phyloP scores from a whole-genome alignment of 2,113 vertebrate species.

The Galeopterus variegatus region DNA sequence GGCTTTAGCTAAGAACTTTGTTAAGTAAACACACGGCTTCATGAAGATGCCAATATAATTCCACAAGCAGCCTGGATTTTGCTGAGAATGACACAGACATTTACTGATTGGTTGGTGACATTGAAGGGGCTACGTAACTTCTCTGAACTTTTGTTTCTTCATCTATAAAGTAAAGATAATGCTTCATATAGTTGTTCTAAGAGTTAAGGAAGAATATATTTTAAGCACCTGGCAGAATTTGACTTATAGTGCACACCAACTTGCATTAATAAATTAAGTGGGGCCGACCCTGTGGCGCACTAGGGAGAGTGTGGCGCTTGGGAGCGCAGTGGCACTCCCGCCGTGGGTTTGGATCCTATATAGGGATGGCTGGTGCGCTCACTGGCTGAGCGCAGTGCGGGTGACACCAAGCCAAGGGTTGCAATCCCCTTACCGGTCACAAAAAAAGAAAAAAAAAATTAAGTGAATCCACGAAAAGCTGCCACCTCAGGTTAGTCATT shows the following conservation, averaged over 20 bases:
- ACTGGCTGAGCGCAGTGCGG: no score
- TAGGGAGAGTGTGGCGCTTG: no score
- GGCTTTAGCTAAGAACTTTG: neutral
- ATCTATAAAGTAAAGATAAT: neutral
- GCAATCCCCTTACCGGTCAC: no score
- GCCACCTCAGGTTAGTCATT: neutral
- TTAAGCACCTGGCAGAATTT: neutral
- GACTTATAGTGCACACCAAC: neutral
- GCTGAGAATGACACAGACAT: neutral
- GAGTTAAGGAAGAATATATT: neutral
- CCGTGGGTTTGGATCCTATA: no score
- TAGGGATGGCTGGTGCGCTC: no score
- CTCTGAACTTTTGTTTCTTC: neutral
- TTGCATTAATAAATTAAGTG: neutral
- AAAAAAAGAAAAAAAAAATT: no score
- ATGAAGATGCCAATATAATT: neutral
- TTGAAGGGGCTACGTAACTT: neutral
- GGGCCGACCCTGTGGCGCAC: no score
- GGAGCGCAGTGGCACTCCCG: no score
- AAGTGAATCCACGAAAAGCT: neutral
- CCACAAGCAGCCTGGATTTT: neutral
- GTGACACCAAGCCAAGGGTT: no score
- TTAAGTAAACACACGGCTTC: neutral
- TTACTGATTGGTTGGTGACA: neutral
- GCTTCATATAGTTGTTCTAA: neutral